These are phyloP conservation scores for Sebastiscus albofasciatus DNA, from an alignment of 2,797 vertebrate genomes.

Conservation along the genomic window DNA sequence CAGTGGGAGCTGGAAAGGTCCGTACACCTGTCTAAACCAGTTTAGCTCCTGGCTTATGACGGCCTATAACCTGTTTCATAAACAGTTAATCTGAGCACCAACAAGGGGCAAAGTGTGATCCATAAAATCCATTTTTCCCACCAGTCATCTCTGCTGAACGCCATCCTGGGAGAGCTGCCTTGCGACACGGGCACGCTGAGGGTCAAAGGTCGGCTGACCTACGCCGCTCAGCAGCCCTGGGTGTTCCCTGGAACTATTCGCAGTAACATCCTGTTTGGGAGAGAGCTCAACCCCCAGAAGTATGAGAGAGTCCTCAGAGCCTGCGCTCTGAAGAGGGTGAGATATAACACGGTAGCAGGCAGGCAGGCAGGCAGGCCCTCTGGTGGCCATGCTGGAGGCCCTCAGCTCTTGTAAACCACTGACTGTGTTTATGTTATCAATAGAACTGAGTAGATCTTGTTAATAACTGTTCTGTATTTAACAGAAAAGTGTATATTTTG, in stretches of 20 bases:
- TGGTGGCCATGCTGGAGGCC: not conserved
- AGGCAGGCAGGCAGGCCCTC: not conserved
- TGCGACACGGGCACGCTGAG: constrained; percentile 81
- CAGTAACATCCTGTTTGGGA: constrained; percentile 95
- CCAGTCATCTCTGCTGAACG: constrained; percentile 92
- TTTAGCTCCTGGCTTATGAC: not conserved
- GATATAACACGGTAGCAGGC: not conserved
- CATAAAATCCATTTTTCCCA: constrained; percentile 1
- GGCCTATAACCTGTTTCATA: not conserved
- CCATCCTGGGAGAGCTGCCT: constrained; percentile 90
- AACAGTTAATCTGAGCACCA: not conserved
- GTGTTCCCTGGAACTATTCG: constrained; percentile 93
- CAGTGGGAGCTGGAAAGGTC: constrained; percentile 92
- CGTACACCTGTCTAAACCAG: not conserved
- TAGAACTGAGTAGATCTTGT: not conserved
- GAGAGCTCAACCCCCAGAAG: constrained; percentile 85
- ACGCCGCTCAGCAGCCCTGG: constrained; percentile 95
- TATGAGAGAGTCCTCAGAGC: constrained; percentile 90
- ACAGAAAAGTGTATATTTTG: not conserved
- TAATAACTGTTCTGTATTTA: not conserved
- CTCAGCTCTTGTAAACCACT: not conserved
- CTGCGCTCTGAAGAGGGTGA: constrained; percentile 94
- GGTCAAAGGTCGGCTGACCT: constrained; percentile 87
- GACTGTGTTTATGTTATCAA: not conserved
- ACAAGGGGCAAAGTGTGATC: not conserved